Evolutionary conservation across 2,797 vertebrate species (phyloP).

Genomic region (Graptemys geographica): DNA sequence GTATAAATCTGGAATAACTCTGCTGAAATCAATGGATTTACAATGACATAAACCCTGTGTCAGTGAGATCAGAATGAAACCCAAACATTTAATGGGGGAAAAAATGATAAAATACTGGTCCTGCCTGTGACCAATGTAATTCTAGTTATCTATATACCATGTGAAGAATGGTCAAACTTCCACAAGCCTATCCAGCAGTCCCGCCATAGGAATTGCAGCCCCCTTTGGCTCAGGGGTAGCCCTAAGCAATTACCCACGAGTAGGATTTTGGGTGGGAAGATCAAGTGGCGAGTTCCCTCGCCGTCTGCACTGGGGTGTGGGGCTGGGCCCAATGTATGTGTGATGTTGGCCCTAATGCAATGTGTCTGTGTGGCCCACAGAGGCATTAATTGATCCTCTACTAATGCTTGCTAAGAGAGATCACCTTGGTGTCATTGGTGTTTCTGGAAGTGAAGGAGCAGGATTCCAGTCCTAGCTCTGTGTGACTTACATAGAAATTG

Average conservation of each 20-base stretch:
- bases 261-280: neutral
- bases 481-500: neutral
- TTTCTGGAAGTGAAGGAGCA: neutral
- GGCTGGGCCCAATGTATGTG: neutral
- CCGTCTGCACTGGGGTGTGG: rapidly evolving
- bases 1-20: neutral
- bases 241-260: rapidly evolving
- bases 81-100: neutral
- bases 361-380: rapidly evolving
- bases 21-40: neutral
- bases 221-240: rapidly evolving
- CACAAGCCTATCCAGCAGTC: rapidly evolving
- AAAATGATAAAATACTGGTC: neutral
- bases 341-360: rapidly evolving
- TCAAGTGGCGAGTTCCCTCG: neutral
- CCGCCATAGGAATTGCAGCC: rapidly evolving
- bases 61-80: neutral
- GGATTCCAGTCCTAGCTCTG: neutral
- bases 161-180: rapidly evolving
- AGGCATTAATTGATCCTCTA: rapidly evolving
- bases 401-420: rapidly evolving
- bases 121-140: neutral
- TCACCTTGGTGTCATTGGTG: rapidly evolving
- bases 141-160: rapidly evolving
- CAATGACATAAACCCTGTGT: rapidly evolving